These are phyloP conservation scores for Luscinia luscinia DNA, from an alignment of 2,797 vertebrate species.

Conservation along the genomic window DNA sequence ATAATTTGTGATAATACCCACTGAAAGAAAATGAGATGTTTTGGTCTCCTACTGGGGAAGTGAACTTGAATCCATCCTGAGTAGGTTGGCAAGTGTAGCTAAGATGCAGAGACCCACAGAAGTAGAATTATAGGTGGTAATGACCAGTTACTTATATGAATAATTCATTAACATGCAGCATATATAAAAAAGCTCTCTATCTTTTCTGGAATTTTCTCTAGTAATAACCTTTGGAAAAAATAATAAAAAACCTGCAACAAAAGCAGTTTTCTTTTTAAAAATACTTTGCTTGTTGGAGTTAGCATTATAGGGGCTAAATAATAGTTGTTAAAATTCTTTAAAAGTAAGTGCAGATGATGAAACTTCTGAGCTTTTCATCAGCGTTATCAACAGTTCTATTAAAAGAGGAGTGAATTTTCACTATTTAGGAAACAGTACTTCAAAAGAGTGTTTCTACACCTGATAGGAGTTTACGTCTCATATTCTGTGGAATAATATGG, in stretches of 20 bases:
- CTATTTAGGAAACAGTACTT: not conserved
- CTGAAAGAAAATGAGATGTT: conserved; percentile 42
- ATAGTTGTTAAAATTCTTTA: not conserved
- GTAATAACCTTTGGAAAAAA: not conserved
- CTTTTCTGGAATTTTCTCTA: not conserved
- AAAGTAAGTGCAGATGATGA: not conserved
- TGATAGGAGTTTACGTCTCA: not conserved
- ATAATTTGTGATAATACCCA: conserved; percentile 33
- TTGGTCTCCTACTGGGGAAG: not conserved
- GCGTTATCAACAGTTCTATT: not conserved
- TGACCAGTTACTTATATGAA: not conserved
- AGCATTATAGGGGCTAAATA: not conserved
- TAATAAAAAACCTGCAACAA: not conserved
- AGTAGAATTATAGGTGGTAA: not conserved
- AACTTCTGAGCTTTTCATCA: not conserved
- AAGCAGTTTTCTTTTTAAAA: not conserved
- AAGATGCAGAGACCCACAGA: not conserved
- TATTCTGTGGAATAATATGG: not conserved
- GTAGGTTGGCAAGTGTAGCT: not conserved
- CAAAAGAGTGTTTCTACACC: not conserved
- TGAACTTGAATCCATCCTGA: not conserved
- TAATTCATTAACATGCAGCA: not conserved
- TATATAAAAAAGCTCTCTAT: not conserved
- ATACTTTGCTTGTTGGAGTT: not conserved
- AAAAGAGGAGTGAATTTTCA: not conserved